Conservation (phyloP, 2,888 invertebrate genomes). For the Microctonus hyperodae region DNA sequence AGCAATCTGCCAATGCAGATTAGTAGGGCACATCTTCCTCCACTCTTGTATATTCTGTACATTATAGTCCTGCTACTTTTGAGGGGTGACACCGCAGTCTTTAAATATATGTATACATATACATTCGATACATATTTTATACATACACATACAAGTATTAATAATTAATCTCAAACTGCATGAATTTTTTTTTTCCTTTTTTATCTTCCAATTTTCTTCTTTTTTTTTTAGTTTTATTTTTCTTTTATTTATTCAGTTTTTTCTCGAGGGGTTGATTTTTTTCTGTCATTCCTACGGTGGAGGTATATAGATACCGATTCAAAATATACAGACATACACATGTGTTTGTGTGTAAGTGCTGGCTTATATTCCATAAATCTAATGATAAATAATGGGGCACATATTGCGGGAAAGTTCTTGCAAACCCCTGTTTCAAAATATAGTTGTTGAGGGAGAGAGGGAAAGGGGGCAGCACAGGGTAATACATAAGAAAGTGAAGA, state of each 20-base stretch:
- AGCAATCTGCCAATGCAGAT: slow-evolving; percentile 63
- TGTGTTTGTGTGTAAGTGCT: neutral
- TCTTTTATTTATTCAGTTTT: slow-evolving; percentile 17
- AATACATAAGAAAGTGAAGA: slow-evolving; percentile 18
- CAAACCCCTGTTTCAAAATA: slow-evolving; percentile 2
- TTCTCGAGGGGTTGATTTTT: slow-evolving; percentile 33
- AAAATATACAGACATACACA: slow-evolving; percentile 50
- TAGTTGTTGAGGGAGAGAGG: neutral
- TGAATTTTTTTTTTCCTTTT: slow-evolving; percentile 33
- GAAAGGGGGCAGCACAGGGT: neutral
- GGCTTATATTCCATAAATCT: slow-evolving; percentile 60
- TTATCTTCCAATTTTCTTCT: slow-evolving; percentile 13
- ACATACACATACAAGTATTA: slow-evolving; percentile 36
- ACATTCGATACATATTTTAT: no score
- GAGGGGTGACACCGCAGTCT: slow-evolving; percentile 13
- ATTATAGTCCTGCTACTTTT: slow-evolving; percentile 19
- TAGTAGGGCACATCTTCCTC: slow-evolving; percentile 45
- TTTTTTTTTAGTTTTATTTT: slow-evolving; percentile 13
- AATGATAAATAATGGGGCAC: slow-evolving; percentile 61
- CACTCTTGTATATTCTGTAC: slow-evolving; percentile 28
- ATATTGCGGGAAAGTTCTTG: slow-evolving; percentile 46
- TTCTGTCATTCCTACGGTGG: slow-evolving; percentile 33
- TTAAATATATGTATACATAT: neutral
- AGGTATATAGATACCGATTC: no score
- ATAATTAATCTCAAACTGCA: slow-evolving; percentile 46